Evolutionary conservation across 2,113 vertebrate genomes (phyloP).

Genomic region (Chloebia gouldiae): DNA sequence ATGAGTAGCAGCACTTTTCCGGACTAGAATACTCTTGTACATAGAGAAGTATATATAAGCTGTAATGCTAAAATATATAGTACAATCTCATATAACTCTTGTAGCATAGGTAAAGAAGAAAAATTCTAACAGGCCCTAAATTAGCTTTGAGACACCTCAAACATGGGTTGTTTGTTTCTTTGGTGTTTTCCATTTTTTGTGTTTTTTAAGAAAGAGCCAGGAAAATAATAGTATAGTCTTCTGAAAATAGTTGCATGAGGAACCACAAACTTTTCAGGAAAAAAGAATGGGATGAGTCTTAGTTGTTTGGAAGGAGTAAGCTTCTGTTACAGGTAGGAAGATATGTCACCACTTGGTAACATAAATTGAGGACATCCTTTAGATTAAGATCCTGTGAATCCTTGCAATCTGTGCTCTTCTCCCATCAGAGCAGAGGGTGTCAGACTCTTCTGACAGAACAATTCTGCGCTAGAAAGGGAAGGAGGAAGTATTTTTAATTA

Average conservation of each 20-base stretch:
- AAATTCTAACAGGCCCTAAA: background rate
- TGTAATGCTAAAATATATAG: background rate
- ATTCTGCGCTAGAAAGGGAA: background rate
- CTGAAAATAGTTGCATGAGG: background rate
- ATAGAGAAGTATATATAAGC: background rate
- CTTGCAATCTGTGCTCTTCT: background rate
- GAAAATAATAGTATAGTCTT: background rate
- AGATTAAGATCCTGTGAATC: background rate
- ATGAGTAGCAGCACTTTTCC: background rate
- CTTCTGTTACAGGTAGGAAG: background rate
- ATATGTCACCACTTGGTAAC: background rate
- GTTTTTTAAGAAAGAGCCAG: background rate
- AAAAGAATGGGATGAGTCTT: background rate
- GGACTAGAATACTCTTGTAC: background rate
- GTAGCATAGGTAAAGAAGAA: background rate
- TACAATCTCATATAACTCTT: background rate
- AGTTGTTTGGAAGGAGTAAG: background rate
- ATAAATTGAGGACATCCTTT: background rate
- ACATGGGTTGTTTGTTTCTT: background rate
- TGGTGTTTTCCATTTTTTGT: accelerated
- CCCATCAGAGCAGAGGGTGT: background rate
- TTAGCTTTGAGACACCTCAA: background rate
- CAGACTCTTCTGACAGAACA: background rate
- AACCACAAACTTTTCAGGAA: background rate
- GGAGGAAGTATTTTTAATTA: background rate